A percentile compares a stretch with the other conserved stretches of the same genome.
These are phyloP conservation scores for Homalodisca vitripennis DNA, from an alignment of 1,140 invertebrate genomes.

Conservation along the genomic window DNA sequence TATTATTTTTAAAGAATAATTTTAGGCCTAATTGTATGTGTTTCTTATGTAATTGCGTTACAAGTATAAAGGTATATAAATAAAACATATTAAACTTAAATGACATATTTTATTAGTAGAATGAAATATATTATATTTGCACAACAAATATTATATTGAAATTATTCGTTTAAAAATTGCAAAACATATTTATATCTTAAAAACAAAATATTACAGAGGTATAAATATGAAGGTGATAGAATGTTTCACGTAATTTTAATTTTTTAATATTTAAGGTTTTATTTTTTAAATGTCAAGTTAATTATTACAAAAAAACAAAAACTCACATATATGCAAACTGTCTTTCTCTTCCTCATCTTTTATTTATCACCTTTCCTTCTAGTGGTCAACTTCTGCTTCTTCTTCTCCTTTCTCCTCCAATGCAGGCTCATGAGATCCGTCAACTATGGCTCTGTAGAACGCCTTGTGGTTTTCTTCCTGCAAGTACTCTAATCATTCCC, in stretches of 20 bases:
- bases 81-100: constrained; percentile 1
- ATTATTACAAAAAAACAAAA: constrained; percentile 8
- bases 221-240: background rate
- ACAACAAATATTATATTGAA: too few relatives aligned
- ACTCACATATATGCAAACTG: constrained; percentile 17
- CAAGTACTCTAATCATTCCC: constrained; percentile 30
- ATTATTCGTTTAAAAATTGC: background rate
- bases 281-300: background rate
- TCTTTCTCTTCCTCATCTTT: constrained; percentile 11
- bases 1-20: background rate
- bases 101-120: background rate
- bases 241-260: background rate
- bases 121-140: background rate
- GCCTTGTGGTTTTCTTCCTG: constrained; percentile 25
- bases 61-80: background rate
- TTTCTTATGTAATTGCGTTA: background rate
- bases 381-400: constrained; percentile 30
- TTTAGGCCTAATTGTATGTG: background rate
- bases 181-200: background rate
- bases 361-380: constrained; percentile 10
- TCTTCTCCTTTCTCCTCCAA: constrained; percentile 27
- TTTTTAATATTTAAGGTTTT: background rate
- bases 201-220: background rate
- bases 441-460: constrained; percentile 26
- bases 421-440: constrained; percentile 15